phyloP scores from a whole-genome alignment of 92 coral and sea anemone species.

The Actinernus sp. region DNA sequence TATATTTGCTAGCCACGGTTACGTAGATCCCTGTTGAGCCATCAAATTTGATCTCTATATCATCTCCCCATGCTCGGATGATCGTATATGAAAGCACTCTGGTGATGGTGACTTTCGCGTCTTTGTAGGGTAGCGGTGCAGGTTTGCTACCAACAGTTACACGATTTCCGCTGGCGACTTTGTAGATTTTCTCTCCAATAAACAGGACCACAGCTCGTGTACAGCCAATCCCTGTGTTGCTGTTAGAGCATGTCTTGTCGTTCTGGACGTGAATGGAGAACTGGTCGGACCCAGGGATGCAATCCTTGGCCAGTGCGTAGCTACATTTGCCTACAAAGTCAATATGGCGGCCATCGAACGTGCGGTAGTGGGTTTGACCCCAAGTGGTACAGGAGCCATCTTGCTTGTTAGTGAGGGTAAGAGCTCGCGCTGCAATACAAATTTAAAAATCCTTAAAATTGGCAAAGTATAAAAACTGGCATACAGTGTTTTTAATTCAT shows the following conservation, averaged over 20 bases:
- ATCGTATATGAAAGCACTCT: conserved; percentile 51
- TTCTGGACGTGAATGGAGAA: conserved; percentile 64
- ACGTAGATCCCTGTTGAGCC: conserved; percentile 65
- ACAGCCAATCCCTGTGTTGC: conserved; percentile 13
- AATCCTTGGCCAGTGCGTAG: conserved; percentile 64
- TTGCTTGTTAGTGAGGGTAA: conserved; percentile 34
- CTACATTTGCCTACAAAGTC: conserved; percentile 67
- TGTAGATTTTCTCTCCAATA: conserved; percentile 45
- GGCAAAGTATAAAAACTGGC: too few relatives aligned
- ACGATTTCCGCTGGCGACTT: conserved; percentile 27
- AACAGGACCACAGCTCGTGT: conserved; percentile 55
- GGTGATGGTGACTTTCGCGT: conserved; percentile 49
- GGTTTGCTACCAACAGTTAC: conserved; percentile 47
- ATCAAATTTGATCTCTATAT: conserved; percentile 68
- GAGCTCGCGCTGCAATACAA: conserved; percentile 45
- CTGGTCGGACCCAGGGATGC: conserved; percentile 66
- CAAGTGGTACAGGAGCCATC: conserved; percentile 42
- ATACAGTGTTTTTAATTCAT: too few relatives aligned
- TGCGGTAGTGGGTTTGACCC: conserved; percentile 69
- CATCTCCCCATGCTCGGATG: conserved; percentile 72
- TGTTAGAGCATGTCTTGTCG: conserved; percentile 32
- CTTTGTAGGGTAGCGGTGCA: conserved; percentile 63
- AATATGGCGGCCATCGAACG: conserved; percentile 66
- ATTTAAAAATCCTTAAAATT: too few relatives aligned
- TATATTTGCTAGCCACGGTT: conserved; percentile 37